phyloP scores from a whole-genome alignment of 2,113 vertebrate genomes.

The Rhea pennata region DNA sequence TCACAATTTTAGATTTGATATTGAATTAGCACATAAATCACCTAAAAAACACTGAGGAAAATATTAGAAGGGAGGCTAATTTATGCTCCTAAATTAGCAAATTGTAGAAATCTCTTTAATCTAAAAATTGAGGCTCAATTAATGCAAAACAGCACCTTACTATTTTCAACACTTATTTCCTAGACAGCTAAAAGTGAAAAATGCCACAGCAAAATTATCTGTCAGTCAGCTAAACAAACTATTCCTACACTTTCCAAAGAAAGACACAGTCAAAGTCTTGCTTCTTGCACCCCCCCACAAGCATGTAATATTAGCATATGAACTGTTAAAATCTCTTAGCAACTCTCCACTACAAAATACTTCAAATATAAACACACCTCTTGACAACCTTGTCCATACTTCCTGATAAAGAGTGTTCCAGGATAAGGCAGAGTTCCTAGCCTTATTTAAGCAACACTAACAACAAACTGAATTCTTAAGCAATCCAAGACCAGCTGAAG shows the following conservation, averaged over 20 bases:
- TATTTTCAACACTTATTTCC: background rate
- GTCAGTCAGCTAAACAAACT: background rate
- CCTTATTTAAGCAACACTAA: background rate
- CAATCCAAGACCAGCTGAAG: fast-evolving
- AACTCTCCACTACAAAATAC: background rate
- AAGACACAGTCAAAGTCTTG: fast-evolving
- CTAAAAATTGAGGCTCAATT: background rate
- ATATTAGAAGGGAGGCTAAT: background rate
- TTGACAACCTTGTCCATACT: background rate
- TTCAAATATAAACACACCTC: background rate
- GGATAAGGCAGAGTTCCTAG: background rate
- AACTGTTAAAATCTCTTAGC: background rate
- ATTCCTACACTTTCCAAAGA: background rate
- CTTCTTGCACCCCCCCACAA: background rate
- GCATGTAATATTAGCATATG: background rate
- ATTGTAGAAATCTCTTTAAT: background rate
- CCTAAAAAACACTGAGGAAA: background rate
- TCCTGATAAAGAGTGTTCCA: background rate
- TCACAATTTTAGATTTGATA: background rate
- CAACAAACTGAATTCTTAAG: background rate
- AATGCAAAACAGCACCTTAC: background rate
- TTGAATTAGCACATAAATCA: background rate
- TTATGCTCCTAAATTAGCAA: background rate
- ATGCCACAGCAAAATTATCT: background rate
- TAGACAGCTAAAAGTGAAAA: background rate